Percentiles rank a stretch among this genome's conserved stretches.
Conservation (phyloP, 2,888 invertebrate species). For the Parelbella ahira region DNA sequence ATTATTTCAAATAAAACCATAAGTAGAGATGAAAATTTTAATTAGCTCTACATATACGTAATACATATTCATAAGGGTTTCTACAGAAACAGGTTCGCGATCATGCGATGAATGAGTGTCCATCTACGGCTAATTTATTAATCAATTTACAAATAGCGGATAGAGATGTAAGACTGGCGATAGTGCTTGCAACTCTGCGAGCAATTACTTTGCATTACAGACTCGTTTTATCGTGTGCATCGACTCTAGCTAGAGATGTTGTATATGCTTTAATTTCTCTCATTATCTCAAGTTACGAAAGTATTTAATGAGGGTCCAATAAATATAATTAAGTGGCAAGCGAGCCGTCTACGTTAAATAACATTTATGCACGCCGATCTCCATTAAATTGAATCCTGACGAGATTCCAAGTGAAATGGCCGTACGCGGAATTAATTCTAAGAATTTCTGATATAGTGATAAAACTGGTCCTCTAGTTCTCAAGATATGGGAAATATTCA, state of each 20-base stretch:
- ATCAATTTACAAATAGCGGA: slow-evolving; percentile 25
- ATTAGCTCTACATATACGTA: slow-evolving; percentile 1
- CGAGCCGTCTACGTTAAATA: neutral
- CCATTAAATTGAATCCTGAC: neutral
- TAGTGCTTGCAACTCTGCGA: slow-evolving; percentile 13
- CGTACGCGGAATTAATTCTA: slow-evolving; percentile 1
- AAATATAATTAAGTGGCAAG: neutral
- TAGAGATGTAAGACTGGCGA: slow-evolving; percentile 19
- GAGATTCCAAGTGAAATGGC: slow-evolving; percentile 6
- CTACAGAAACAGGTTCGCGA: slow-evolving; percentile 6
- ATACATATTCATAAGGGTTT: slow-evolving; percentile 14
- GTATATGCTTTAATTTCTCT: slow-evolving; percentile 20
- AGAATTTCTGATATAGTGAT: slow-evolving; percentile 1
- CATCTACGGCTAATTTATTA: slow-evolving; percentile 26
- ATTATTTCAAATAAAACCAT: slow-evolving; percentile 4
- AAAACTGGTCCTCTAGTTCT: neutral
- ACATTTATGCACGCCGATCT: neutral
- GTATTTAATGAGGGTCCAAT: slow-evolving; percentile 3
- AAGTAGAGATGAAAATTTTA: slow-evolving; percentile 3
- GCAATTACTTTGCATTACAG: slow-evolving; percentile 24
- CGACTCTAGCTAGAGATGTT: slow-evolving; percentile 4
- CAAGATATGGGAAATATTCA: neutral
- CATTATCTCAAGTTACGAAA: slow-evolving; percentile 7
- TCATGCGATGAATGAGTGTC: slow-evolving; percentile 24
- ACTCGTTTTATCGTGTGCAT: slow-evolving; percentile 20